Evolutionary conservation across 2,888 invertebrate species (phyloP).

Genomic region (Eristalis pertinax): DNA sequence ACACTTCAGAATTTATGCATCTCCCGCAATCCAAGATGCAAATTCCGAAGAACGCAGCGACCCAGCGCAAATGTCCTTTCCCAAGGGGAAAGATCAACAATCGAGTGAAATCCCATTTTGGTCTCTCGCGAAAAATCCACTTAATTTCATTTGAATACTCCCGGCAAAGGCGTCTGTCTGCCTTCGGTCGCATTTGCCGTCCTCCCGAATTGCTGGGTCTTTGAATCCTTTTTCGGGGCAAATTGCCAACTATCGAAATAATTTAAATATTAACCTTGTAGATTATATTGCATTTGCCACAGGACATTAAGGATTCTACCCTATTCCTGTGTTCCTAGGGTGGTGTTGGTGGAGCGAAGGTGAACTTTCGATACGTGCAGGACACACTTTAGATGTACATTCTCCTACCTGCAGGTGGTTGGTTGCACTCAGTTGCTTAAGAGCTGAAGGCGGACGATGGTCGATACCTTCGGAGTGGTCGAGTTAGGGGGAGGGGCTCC

Average conservation of each 20-base stretch:
- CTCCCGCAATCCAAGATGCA: neutral
- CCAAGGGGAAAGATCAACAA: slow-evolving; percentile 36
- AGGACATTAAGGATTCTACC: slow-evolving; percentile 58
- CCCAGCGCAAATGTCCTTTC: neutral
- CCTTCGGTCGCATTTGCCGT: neutral
- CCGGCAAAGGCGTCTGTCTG: slow-evolving; percentile 6
- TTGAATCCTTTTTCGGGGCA: slow-evolving; percentile 50
- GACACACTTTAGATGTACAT: neutral
- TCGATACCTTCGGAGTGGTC: neutral
- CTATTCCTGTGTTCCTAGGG: slow-evolving; percentile 23
- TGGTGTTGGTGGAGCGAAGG: neutral
- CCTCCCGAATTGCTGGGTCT: neutral
- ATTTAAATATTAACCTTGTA: slow-evolving; percentile 66
- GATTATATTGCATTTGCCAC: slow-evolving; percentile 70
- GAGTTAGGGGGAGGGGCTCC: neutral
- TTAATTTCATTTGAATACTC: slow-evolving; percentile 43
- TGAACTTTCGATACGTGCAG: slow-evolving; percentile 41
- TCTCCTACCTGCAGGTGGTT: slow-evolving; percentile 24
- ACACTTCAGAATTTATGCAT: neutral
- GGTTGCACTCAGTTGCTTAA: slow-evolving; percentile 41
- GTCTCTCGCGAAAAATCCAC: neutral
- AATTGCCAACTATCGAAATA: slow-evolving; percentile 68
- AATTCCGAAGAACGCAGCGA: neutral
- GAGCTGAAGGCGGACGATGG: slow-evolving; percentile 22
- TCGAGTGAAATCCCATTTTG: slow-evolving; percentile 20